Conservation (phyloP, 2,888 invertebrate species). For the Pteria penguin region DNA sequence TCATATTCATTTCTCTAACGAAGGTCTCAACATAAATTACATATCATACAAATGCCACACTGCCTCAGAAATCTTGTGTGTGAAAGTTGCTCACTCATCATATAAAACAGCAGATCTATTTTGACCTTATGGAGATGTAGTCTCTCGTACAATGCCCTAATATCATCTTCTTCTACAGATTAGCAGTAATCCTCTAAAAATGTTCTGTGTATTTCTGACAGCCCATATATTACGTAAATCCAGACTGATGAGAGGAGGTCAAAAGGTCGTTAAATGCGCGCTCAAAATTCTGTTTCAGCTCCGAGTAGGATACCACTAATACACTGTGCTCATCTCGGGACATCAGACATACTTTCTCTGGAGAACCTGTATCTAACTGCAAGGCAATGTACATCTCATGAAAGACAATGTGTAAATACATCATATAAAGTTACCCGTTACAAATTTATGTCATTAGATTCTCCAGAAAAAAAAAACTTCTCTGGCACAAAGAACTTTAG, state of each 20-base stretch:
- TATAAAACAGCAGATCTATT: background rate
- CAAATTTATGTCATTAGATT: no score
- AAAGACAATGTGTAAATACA: no score
- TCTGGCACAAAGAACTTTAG: no score
- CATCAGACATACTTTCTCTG: constrained; percentile 91
- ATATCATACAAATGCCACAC: background rate
- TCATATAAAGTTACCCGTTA: no score
- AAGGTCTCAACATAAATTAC: background rate
- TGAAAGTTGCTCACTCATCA: background rate
- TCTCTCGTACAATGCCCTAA: background rate
- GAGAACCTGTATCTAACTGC: constrained; percentile 81
- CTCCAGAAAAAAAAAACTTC: no score
- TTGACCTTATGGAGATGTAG: background rate
- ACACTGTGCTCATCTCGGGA: constrained; percentile 98
- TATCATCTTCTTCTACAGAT: background rate
- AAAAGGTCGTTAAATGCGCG: constrained; percentile 91
- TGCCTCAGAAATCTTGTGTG: no score
- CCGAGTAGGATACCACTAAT: constrained; percentile 95
- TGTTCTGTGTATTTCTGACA: background rate
- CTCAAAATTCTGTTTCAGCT: constrained; percentile 96
- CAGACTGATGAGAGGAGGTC: constrained; percentile 56
- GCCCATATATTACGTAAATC: constrained; percentile 35
- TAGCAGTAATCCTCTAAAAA: background rate
- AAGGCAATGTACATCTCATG: constrained; percentile 52
- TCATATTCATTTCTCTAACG: background rate